phyloP scores from a whole-genome alignment of 2,113 vertebrate species.

The Strix uralensis region DNA sequence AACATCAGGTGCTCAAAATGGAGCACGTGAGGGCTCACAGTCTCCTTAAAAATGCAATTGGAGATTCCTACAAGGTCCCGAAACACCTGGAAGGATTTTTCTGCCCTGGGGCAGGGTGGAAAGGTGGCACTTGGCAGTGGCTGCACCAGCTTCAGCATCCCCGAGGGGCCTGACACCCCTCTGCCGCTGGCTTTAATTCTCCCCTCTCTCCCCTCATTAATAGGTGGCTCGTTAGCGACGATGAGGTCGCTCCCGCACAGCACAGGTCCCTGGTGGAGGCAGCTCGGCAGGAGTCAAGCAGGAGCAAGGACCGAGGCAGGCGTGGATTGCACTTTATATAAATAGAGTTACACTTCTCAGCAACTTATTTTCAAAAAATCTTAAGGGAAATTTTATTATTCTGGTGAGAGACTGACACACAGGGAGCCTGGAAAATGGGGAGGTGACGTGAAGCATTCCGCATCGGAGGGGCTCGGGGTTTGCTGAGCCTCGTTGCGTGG shows the following conservation, averaged over 20 bases:
- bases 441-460: accelerated
- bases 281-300: neutral
- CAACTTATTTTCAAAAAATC: neutral
- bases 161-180: neutral
- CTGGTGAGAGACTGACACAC: accelerated
- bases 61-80: accelerated
- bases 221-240: accelerated
- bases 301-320: accelerated
- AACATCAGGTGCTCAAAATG: accelerated
- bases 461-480: accelerated
- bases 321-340: neutral
- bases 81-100: neutral
- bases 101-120: accelerated
- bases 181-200: neutral
- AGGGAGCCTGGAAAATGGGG: accelerated
- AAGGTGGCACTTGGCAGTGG: neutral
- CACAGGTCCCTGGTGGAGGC: neutral
- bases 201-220: neutral
- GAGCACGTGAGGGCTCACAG: accelerated
- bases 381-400: accelerated
- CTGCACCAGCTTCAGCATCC: neutral
- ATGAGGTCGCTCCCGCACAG: accelerated
- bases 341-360: neutral
- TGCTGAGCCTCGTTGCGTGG: neutral
- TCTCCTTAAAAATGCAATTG: accelerated